Base-by-base conservation (phyloP, 2,888 invertebrate genomes). In the Troilus luridus region DNA sequence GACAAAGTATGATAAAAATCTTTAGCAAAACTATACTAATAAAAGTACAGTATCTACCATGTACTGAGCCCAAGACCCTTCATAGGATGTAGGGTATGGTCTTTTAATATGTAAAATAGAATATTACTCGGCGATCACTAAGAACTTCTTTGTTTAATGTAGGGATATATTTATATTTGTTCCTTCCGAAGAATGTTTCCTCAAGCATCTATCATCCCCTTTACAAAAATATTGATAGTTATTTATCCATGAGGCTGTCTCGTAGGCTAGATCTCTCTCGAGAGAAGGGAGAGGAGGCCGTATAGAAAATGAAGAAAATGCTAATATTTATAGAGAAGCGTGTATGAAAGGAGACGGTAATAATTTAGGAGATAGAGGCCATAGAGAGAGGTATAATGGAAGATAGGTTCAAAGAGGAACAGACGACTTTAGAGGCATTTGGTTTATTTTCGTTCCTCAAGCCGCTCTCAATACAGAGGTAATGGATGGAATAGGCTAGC, bases 271-370 rank as follows among this genome's bases (percentile, higher is more conserved):
- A 14, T 17, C 17, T 41, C 17, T 17, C 41, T 2, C 27, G 17
- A 19, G 41, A 17, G 27, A 8, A 8, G 41, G 41, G 17, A 19
- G 27, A 17, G 27, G 0, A 8, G 41, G 19, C 8, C 27, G 14
- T 41, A 77, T 27, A 8, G 27, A 77, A 77, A 77, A 77, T 17
- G 72, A 77, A 77, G 72, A 77, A 27, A 77, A 24, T 24, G 56
- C 56, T 58, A 58, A 85, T 85, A 85, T 85, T 85, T 85, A 85
- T 56, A 85, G 10, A 85, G 85, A 85, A 56, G 56, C 56, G n/a
- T 7, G 85, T 56, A 85, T 56, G 85, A 58, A 77, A 85, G 85
- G 85, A 85, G n/a, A 7, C 41, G 85, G 85, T 56, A 85, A 85
- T 85, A 85, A 85, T 56, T 85, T 58, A 85, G 21, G 85, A 85